These are phyloP conservation scores for Panthera tigris DNA, from an alignment of 2,113 vertebrate species.

Conservation along the genomic window DNA sequence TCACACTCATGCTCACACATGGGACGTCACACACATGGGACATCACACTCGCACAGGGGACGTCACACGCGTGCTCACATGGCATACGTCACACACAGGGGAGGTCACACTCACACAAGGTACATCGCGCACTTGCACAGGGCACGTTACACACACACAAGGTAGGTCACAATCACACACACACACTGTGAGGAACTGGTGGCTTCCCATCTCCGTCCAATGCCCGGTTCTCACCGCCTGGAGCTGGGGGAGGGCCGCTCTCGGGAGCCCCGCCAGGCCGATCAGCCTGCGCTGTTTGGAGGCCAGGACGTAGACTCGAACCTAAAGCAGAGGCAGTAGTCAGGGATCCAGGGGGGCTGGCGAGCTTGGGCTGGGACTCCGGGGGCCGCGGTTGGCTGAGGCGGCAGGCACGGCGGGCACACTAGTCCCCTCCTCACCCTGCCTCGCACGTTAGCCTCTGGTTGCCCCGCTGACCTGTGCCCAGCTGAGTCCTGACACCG, in stretches of 20 bases:
- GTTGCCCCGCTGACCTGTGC: not conserved
- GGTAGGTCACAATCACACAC: not conserved
- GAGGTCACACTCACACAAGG: not conserved
- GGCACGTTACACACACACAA: no score
- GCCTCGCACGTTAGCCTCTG: not conserved
- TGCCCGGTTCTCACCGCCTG: not conserved
- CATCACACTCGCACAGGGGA: not conserved
- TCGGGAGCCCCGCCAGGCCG: not conserved
- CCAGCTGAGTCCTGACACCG: not conserved
- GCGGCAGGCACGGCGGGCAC: no score
- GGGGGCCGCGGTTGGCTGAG: not conserved
- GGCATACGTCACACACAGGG: not conserved
- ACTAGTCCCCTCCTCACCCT: not conserved
- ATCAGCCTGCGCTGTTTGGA: not conserved
- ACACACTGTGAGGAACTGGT: fast-evolving
- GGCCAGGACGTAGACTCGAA: not conserved
- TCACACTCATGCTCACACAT: not conserved
- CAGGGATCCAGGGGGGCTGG: no score
- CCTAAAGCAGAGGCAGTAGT: not conserved
- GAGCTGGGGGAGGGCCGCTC: not conserved
- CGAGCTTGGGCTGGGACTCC: not conserved
- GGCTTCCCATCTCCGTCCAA: not conserved
- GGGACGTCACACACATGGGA: not conserved
- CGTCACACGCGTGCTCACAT: no score
- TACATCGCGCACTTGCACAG: not conserved